Percentiles rank a stretch among this genome's conserved stretches.
These are phyloP conservation scores for Psittacula derbiana DNA, from an alignment of 2,797 vertebrate genomes.

Conservation along the genomic window DNA sequence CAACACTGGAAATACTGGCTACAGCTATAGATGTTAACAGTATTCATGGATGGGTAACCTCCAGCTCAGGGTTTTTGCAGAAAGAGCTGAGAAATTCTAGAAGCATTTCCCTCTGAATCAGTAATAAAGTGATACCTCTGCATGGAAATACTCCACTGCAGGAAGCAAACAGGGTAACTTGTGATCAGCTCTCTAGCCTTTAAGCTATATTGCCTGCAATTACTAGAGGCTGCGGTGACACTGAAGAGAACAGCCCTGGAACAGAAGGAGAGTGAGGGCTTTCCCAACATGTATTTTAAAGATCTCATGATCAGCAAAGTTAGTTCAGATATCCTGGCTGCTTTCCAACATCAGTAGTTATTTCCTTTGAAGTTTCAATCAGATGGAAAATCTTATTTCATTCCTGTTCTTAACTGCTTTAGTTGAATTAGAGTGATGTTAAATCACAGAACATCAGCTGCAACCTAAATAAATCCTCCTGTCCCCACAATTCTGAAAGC, in stretches of 20 bases:
- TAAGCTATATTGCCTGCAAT: not conserved
- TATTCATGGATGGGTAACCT: not conserved
- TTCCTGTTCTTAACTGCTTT: not conserved
- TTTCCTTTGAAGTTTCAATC: not conserved
- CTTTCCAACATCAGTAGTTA: not conserved
- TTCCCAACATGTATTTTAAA: not conserved
- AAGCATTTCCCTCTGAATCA: not conserved
- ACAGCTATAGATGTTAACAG: not conserved
- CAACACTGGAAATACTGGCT: not conserved
- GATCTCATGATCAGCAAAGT: not conserved
- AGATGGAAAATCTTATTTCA: not conserved
- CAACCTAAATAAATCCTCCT: constrained; percentile 9
- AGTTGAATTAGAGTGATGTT: not conserved
- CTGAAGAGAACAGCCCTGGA: not conserved
- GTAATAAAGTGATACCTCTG: not conserved
- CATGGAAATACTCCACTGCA: not conserved
- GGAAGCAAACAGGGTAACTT: not conserved
- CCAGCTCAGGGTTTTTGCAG: not conserved
- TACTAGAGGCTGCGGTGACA: not conserved
- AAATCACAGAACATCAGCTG: not conserved
- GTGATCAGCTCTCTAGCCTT: not conserved
- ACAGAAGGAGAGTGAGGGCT: not conserved
- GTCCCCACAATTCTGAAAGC: not conserved
- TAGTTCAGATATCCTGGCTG: not conserved
- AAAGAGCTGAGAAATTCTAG: not conserved